phyloP scores from a whole-genome alignment of 2,888 invertebrate genomes.

The Trissonchulus latispiculum region DNA sequence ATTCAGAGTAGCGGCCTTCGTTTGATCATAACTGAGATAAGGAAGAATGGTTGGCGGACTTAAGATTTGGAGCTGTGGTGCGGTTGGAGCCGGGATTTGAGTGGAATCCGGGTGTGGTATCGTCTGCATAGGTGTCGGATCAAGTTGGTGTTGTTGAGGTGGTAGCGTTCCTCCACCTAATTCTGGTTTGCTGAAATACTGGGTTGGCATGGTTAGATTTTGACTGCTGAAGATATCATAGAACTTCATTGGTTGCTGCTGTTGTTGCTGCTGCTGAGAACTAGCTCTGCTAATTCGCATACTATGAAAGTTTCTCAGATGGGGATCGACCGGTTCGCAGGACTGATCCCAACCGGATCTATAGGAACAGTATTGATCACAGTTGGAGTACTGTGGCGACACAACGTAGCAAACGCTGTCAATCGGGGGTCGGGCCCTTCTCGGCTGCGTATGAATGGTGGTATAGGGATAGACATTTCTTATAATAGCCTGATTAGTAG shows the following conservation, averaged over 20 bases:
- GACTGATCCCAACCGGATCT: background rate
- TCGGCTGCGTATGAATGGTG: background rate
- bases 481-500: background rate
- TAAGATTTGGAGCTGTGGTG: too few species aligned
- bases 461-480: slow-evolving; percentile 20
- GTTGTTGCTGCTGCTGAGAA: background rate
- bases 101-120: too few species aligned
- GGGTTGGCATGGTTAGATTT: too few species aligned
- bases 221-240: background rate
- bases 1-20: too few species aligned
- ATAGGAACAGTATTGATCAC: background rate
- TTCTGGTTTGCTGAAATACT: too few species aligned
- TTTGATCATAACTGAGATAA: too few species aligned
- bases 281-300: background rate
- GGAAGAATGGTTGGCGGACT: too few species aligned
- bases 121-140: too few species aligned
- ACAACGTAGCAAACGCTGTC: background rate
- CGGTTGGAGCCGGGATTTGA: too few species aligned
- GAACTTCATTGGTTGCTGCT: background rate
- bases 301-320: background rate
- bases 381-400: background rate
- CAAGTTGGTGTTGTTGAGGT: too few species aligned
- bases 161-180: too few species aligned
- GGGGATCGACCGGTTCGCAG: background rate
- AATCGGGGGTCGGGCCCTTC: background rate